Percentiles rank a stretch among this genome's conserved stretches.
Evolutionary conservation across 2,888 invertebrate species (phyloP).

Genomic region (Drosophila greeni): DNA sequence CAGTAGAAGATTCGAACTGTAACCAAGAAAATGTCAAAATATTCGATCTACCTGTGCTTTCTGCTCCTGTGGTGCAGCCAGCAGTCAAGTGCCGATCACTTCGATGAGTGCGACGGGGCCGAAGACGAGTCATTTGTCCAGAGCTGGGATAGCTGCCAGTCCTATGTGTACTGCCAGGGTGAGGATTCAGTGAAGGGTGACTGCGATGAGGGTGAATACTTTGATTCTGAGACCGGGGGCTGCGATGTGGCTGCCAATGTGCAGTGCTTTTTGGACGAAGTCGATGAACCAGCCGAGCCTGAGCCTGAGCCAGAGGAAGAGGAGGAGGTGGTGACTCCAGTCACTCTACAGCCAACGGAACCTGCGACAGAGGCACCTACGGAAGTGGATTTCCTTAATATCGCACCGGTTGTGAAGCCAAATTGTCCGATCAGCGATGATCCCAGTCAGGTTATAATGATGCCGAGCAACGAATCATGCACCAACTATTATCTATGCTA

Average conservation of each 20-base stretch:
- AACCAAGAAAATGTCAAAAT: constrained; percentile 48
- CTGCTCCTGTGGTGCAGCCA: constrained; percentile 9
- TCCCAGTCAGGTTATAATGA: constrained; percentile 71
- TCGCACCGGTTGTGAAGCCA: constrained; percentile 61
- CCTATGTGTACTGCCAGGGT: constrained; percentile 74
- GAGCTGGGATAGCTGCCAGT: constrained; percentile 65
- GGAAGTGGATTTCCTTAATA: constrained; percentile 52
- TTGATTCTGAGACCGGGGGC: constrained; percentile 58
- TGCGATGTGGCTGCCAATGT: constrained; percentile 71
- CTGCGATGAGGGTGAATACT: constrained; percentile 70
- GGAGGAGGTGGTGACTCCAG: constrained; percentile 23
- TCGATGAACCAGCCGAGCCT: constrained; percentile 44
- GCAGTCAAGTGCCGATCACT: constrained; percentile 44
- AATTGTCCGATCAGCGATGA: constrained; percentile 68
- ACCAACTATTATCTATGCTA: constrained; percentile 76
- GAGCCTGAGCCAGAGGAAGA: constrained; percentile 24
- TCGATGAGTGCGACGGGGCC: constrained; percentile 64
- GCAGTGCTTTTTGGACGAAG: constrained; percentile 63
- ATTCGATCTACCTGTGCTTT: constrained; percentile 18
- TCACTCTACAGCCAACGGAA: constrained; percentile 14
- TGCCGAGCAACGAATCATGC: constrained; percentile 70
- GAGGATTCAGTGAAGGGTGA: constrained; percentile 67
- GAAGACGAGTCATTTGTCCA: constrained; percentile 60
- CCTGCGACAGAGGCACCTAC: constrained; percentile 44
- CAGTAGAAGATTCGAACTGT: constrained; percentile 46